Conservation (phyloP, 2,888 invertebrate genomes). For the Cyrtodaria siliqua region DNA sequence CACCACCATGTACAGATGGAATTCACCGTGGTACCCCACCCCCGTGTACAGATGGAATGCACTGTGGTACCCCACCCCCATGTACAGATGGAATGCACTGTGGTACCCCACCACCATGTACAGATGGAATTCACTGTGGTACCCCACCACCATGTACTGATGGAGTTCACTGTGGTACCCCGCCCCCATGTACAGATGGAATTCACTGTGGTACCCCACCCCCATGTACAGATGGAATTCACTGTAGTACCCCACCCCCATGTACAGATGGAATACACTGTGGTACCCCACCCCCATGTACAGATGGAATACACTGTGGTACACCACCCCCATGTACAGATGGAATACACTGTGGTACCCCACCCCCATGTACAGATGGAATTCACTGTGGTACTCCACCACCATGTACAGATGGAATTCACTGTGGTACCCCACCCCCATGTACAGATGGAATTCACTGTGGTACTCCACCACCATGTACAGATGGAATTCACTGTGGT, state of each 20-base stretch:
- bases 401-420: constrained; percentile 62
- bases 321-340: constrained; percentile 64
- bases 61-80: constrained; percentile 63
- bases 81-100: constrained; percentile 12
- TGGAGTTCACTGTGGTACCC: constrained; percentile 53
- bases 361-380: constrained; percentile 55
- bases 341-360: constrained; percentile 62
- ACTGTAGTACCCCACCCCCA: constrained; percentile 61
- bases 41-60: constrained; percentile 48
- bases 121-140: constrained; percentile 63
- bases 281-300: constrained; percentile 63
- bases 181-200: constrained; percentile 54
- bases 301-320: constrained; percentile 69
- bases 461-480: constrained; percentile 60
- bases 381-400: constrained; percentile 53
- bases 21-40: constrained; percentile 65
- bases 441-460: constrained; percentile 60
- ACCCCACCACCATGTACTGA: constrained; percentile 55
- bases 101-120: constrained; percentile 28
- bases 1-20: constrained; percentile 59
- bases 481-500: constrained; percentile 67
- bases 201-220: constrained; percentile 59
- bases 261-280: constrained; percentile 62
- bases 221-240: constrained; percentile 57
- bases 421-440: constrained; percentile 57